Base-by-base conservation (phyloP, 2,113 vertebrate species). In the Elachura formosa region DNA sequence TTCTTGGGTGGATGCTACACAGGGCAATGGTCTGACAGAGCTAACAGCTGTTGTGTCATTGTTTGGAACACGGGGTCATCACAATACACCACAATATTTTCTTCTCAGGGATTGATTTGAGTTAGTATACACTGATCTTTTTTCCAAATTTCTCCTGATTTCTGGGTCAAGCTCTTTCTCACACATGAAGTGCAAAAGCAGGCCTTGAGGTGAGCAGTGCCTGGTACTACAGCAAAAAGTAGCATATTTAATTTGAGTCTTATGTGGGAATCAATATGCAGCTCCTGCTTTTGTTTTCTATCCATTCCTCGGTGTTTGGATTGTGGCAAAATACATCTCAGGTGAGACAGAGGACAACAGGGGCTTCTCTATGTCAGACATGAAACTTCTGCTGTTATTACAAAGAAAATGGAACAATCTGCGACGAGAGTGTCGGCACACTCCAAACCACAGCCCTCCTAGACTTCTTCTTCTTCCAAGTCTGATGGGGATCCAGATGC, bases 361-460 rank as follows among this genome's bases (percentile, higher is more conserved):
- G 62, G 89, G 23, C 43, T 75, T 48, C 4, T 4, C 31, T 45
- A 1, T 84, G 82, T 92, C 87, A 97, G 75, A 87, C 83, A 85
- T 48, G 72, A 93, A 95, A 94, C 52, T 56, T 84, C 86, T 90
- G 49, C 81, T 96, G 25, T 92, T 97, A 78, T 88, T 93, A 84
- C 34, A 93, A 81, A 85, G 51, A 75, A 91, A 80, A 82, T 43
- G 52, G 92, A 96, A 91, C 84, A 58, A 77, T 59, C 64, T 84
- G 82, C 94, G 95, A 63, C 62, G 95, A 96, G 95, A 92, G 90
- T 9, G 24, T 84, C 2, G 16, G 84, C 5, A 9, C 87, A 73
- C 96, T 97, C 94, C 96, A 97, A 96, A 96, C 95, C 95, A 92
- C 86, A 89, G 91, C 64, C 93, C 84, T 97, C 82, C 90, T 96